Conservation (phyloP, 2,888 invertebrate species). For the Galeopsomyia nigrocyanea region DNA sequence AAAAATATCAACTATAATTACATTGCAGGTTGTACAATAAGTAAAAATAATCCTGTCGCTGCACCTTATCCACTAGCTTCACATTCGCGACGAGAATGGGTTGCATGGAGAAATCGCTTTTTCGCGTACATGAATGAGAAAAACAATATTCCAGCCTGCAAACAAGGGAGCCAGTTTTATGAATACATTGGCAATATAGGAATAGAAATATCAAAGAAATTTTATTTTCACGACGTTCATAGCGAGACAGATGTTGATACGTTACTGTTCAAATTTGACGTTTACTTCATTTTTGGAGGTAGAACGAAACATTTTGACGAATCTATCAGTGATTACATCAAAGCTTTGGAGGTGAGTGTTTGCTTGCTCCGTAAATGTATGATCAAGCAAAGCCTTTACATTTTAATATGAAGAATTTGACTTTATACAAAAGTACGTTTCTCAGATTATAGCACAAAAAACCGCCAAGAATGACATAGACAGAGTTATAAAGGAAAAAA, state of each 20-base stretch:
- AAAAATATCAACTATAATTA: neutral
- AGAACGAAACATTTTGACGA: slow-evolving; percentile 18
- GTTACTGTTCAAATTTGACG: slow-evolving; percentile 34
- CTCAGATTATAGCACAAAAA: slow-evolving; percentile 20
- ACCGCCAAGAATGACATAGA: slow-evolving; percentile 28
- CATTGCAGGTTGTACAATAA: slow-evolving; percentile 21
- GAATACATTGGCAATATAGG: slow-evolving; percentile 28
- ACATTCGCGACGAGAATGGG: slow-evolving; percentile 31
- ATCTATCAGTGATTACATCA: slow-evolving; percentile 25
- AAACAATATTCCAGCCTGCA: slow-evolving; percentile 22
- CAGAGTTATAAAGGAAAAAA: slow-evolving; percentile 32
- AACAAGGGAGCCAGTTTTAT: slow-evolving; percentile 16
- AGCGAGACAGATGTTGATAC: slow-evolving; percentile 10
- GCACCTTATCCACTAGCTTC: slow-evolving; percentile 18
- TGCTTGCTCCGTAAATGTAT: too few relatives aligned
- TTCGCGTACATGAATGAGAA: slow-evolving; percentile 22
- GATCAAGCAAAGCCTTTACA: too few relatives aligned
- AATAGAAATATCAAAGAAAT: slow-evolving; percentile 22
- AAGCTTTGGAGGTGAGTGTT: slow-evolving; percentile 25
- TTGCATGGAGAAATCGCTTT: slow-evolving; percentile 27
- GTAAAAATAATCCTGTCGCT: slow-evolving; percentile 12
- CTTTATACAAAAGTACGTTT: too few relatives aligned
- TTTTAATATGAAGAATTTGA: neutral
- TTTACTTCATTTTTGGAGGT: slow-evolving; percentile 30
- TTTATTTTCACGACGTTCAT: slow-evolving; percentile 7